phyloP scores from a whole-genome alignment of 2,797 vertebrate genomes.

The Aldrovandia affinis region DNA sequence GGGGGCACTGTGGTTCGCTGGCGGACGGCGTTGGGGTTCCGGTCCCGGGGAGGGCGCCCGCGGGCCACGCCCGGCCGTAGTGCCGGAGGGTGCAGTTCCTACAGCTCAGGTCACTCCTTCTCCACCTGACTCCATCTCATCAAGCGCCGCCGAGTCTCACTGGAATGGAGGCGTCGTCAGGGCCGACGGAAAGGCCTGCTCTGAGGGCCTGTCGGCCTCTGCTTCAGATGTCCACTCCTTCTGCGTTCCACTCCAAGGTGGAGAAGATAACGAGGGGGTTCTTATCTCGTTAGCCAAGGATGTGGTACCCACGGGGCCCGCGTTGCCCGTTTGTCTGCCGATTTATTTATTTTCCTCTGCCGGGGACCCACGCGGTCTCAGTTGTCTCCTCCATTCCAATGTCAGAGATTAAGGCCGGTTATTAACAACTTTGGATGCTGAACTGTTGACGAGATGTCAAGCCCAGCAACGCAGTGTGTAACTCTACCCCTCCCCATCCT shows the following conservation, averaged over 20 bases:
- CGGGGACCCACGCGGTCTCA: neutral
- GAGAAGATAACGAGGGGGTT: neutral
- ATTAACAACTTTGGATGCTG: neutral
- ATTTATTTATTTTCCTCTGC: neutral
- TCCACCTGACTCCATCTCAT: neutral
- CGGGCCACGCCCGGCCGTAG: neutral
- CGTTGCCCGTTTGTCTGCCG: too few species aligned
- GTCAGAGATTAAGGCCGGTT: conserved; percentile 10
- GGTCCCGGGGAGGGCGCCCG: conserved; percentile 30
- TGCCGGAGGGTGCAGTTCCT: neutral
- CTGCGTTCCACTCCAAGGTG: neutral
- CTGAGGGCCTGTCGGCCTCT: neutral
- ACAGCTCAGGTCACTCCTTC: neutral
- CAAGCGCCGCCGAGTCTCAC: neutral
- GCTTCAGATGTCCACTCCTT: neutral
- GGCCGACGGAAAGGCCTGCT: neutral
- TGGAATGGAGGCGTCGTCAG: neutral
- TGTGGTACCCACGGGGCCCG: neutral
- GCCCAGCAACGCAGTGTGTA: conserved; percentile 36
- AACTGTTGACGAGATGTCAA: conserved; percentile 7
- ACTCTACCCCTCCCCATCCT: conserved; percentile 69
- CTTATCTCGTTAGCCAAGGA: neutral
- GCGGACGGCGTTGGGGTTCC: conserved; percentile 33
- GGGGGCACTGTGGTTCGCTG: neutral
- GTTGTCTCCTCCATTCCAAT: conserved; percentile 5